These are phyloP conservation scores for Macrotrachela quadricornifera DNA, from an alignment of 1,140 invertebrate species.

Conservation along the genomic window DNA sequence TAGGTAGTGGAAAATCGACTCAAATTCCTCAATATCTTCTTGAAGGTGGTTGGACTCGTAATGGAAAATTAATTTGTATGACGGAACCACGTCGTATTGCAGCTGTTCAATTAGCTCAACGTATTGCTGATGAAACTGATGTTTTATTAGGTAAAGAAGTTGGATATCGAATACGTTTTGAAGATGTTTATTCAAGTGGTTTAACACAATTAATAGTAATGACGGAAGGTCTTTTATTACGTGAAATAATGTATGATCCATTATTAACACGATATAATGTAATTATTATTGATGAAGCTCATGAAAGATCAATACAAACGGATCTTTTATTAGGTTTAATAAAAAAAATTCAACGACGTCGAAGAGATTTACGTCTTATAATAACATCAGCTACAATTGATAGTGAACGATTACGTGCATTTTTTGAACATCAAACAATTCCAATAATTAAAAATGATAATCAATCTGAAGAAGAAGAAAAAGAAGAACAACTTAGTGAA, in stretches of 20 bases:
- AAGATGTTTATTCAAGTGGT: slow-evolving; percentile 43
- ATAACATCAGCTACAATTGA: slow-evolving; percentile 86
- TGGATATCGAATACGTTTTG: slow-evolving; percentile 78
- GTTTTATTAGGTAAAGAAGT: slow-evolving; percentile 54
- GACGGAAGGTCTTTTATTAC: slow-evolving; percentile 77
- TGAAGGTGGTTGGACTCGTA: slow-evolving; percentile 58
- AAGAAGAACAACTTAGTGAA: slow-evolving; percentile 31
- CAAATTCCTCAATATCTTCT: slow-evolving; percentile 50
- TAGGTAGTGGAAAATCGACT: slow-evolving; percentile 1
- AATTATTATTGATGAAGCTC: slow-evolving; percentile 84
- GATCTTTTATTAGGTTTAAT: slow-evolving; percentile 80
- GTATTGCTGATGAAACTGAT: slow-evolving; percentile 71
- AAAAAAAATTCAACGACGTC: slow-evolving; percentile 61
- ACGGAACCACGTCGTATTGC: slow-evolving; percentile 77
- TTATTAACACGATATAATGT: slow-evolving; percentile 63
- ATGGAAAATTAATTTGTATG: slow-evolving; percentile 47
- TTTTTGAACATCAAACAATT: slow-evolving; percentile 6
- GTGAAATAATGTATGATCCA: slow-evolving; percentile 84
- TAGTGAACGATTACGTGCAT: slow-evolving; percentile 41
- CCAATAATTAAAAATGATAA: slow-evolving; percentile 65
- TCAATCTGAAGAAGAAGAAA: slow-evolving; percentile 41
- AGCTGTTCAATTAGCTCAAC: slow-evolving; percentile 57
- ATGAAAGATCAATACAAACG: slow-evolving; percentile 72
- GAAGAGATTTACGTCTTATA: slow-evolving; percentile 57
- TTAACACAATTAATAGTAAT: slow-evolving; percentile 61